Conservation (phyloP, 1,140 invertebrate species). For the Papilio polytes region DNA sequence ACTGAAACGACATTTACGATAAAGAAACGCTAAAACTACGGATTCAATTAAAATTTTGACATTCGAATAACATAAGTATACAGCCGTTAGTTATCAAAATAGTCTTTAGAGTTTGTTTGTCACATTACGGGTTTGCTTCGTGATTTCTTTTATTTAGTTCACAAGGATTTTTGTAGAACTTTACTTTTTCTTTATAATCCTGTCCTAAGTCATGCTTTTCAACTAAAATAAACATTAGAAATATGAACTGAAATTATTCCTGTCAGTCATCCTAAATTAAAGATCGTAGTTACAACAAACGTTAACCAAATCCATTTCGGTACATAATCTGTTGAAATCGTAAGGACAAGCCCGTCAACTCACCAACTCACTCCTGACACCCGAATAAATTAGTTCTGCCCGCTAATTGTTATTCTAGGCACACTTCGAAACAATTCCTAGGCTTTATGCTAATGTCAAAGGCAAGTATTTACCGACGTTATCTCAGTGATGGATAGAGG, state of each 20-base stretch:
- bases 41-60: too few species aligned
- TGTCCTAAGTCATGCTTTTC: not conserved
- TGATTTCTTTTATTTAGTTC: too few species aligned
- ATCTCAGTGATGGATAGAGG: constrained; percentile 60
- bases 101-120: too few species aligned
- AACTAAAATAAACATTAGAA: not conserved
- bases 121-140: too few species aligned
- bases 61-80: too few species aligned
- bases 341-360: constrained; percentile 30
- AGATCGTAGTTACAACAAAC: not conserved
- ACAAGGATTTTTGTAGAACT: too few species aligned
- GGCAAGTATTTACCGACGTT: constrained; percentile 54
- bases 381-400: constrained; percentile 26
- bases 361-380: constrained; percentile 6
- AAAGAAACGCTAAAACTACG: too few species aligned
- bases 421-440: constrained; percentile 52
- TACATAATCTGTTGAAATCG: constrained; percentile 23
- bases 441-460: constrained; percentile 55
- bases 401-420: constrained; percentile 41
- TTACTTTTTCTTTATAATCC: not conserved
- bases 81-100: too few species aligned
- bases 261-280: not conserved
- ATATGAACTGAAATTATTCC: not conserved
- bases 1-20: too few species aligned
- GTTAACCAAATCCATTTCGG: constrained; percentile 24